Evolutionary conservation across 92 coral and sea anemone genomes (phyloP).

Genomic region (Paragorgia papillata): DNA sequence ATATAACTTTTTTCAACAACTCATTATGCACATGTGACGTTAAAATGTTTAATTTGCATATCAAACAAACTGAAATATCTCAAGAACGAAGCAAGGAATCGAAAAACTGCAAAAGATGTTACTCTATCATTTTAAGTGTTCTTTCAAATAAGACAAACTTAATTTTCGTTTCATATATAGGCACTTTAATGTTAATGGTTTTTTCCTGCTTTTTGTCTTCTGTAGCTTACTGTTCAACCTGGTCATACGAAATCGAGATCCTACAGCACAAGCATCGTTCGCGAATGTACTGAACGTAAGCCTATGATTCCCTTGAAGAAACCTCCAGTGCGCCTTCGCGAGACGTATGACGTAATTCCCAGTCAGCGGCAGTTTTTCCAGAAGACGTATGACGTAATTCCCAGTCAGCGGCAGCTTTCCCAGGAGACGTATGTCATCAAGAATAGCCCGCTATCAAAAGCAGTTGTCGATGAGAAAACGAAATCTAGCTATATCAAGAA

Average conservation of each 20-base stretch:
- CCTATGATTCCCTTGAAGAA: constrained; percentile 10
- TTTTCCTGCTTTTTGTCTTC: background rate
- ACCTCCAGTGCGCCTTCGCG: background rate
- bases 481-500: too few relatives aligned
- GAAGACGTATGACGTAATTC: constrained; percentile 23
- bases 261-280: constrained; percentile 37
- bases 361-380: background rate
- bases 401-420: background rate
- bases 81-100: too few relatives aligned
- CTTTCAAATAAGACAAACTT: too few relatives aligned
- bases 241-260: constrained; percentile 16
- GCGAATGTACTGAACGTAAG: constrained; percentile 13
- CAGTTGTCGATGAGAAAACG: background rate
- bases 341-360: constrained; percentile 23
- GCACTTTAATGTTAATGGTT: too few relatives aligned
- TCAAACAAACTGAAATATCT: too few relatives aligned
- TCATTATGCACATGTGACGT: too few relatives aligned
- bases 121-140: too few relatives aligned
- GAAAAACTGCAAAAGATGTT: too few relatives aligned
- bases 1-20: too few relatives aligned
- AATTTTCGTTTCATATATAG: too few relatives aligned
- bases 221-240: constrained; percentile 1
- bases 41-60: too few relatives aligned
- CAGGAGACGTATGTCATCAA: constrained; percentile 22
- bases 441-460: background rate